Percentiles rank a stretch among this genome's conserved stretches.
phyloP scores from a whole-genome alignment of 2,113 vertebrate genomes.

The Dermatemys mawii region DNA sequence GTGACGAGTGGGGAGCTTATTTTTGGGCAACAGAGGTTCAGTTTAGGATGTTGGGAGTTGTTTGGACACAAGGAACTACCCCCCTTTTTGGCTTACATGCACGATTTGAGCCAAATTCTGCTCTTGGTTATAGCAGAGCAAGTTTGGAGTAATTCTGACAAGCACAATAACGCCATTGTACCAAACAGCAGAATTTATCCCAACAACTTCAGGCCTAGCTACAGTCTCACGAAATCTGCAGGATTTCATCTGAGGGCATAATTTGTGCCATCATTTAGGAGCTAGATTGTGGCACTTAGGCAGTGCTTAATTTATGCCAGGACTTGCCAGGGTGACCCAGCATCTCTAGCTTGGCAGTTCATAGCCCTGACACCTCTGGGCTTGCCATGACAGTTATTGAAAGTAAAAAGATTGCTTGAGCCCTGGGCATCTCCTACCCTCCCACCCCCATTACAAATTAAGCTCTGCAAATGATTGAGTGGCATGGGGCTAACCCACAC shows the following conservation, averaged over 20 bases:
- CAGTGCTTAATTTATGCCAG: too few relatives aligned
- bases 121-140: neutral
- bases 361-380: too few relatives aligned
- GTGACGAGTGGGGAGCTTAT: conserved; percentile 36
- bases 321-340: too few relatives aligned
- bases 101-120: conserved; percentile 17
- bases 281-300: neutral
- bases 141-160: conserved; percentile 22
- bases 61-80: neutral
- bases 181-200: neutral
- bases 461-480: neutral
- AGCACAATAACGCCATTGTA: neutral
- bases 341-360: too few relatives aligned
- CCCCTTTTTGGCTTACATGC: conserved; percentile 20
- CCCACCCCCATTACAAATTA: too few relatives aligned
- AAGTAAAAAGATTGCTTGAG: too few relatives aligned
- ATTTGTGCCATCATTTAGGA: neutral
- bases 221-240: neutral
- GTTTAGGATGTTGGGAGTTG: conserved; percentile 22
- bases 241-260: neutral
- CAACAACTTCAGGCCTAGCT: neutral
- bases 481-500: neutral
- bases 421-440: too few relatives aligned
- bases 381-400: too few relatives aligned
- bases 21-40: conserved; percentile 20